Conservation (phyloP, 2,113 vertebrate species). For the Halcyon malimbica region DNA sequence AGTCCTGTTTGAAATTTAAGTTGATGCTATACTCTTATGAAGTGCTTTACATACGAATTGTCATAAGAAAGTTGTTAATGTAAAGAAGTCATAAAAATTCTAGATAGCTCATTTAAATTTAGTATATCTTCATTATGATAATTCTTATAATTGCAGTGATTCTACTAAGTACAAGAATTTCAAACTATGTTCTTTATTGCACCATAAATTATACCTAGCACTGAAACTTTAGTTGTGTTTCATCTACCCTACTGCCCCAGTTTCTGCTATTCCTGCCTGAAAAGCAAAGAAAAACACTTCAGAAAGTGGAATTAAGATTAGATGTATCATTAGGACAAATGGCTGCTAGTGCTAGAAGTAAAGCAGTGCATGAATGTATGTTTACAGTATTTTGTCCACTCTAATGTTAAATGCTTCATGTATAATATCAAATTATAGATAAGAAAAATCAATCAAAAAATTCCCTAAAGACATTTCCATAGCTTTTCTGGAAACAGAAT, state of each 20-base stretch:
- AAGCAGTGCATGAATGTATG: background rate
- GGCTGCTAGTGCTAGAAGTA: background rate
- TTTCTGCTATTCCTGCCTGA: background rate
- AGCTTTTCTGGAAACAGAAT: background rate
- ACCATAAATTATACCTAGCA: background rate
- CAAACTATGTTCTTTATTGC: background rate
- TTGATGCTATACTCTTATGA: background rate
- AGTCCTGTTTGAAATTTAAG: conserved; percentile 4
- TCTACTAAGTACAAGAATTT: background rate
- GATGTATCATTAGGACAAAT: background rate
- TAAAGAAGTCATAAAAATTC: background rate
- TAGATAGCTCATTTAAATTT: background rate
- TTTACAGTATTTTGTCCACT: background rate
- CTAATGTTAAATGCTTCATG: background rate
- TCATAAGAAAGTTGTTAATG: background rate
- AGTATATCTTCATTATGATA: background rate
- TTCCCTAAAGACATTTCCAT: background rate
- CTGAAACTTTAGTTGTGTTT: background rate
- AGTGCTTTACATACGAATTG: background rate
- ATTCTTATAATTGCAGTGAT: background rate
- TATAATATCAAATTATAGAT: background rate
- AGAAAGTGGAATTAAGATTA: background rate
- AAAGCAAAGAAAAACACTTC: background rate
- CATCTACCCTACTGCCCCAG: background rate
- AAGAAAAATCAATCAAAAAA: background rate